Evolutionary conservation across 2,888 invertebrate species (phyloP), one percentile per base, ranked within the genome.

Genomic region (Melanchra persicariae): DNA sequence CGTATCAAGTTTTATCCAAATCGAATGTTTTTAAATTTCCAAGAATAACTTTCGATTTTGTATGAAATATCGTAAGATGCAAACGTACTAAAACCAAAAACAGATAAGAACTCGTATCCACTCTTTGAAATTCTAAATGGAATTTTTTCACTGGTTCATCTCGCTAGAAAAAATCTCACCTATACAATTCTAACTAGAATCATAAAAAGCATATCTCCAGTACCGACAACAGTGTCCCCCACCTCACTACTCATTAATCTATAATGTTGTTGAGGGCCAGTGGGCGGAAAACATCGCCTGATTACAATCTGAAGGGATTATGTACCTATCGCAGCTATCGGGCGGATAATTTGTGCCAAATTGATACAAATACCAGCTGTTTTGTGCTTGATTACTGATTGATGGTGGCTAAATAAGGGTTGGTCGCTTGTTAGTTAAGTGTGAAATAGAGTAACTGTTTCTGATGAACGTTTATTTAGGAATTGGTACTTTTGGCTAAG

Each of bases 241-340:
- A 76, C 85, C 85, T 67, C 55, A 74, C 0, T 24, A 40, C 69
- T 74, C 74, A 77, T 85, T 70, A 80, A 76, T 82, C 52, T 67
- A 58, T 82, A 67, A 77, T 74, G 74, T 69, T 67, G 65, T 60
- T 26, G 81, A 80, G 67, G 51, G 34, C 37, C 37, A 19, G 83
- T 85, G 75, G 85, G 83, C 19, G 67, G 72, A 62, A 72, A 68
- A 77, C 76, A 78, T 70, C 64, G 62, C 2, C 64, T 78, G 83
- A 83, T 82, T 78, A 74, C 65, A 47, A 76, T 74, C 67, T 67
- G 60, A 65, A 69, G 60, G 64, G 70, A 77, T 68, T 73, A 51
- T 57, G 26, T 67, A 30, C 22, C 64, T 74, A 54, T 60, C 61
- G 34, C 24, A 54, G 52, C 51, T 49, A 75, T 63, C 64, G 65